Evolutionary conservation across 2,888 invertebrate species (phyloP).

Genomic region (Leptarthrus brevirostris): DNA sequence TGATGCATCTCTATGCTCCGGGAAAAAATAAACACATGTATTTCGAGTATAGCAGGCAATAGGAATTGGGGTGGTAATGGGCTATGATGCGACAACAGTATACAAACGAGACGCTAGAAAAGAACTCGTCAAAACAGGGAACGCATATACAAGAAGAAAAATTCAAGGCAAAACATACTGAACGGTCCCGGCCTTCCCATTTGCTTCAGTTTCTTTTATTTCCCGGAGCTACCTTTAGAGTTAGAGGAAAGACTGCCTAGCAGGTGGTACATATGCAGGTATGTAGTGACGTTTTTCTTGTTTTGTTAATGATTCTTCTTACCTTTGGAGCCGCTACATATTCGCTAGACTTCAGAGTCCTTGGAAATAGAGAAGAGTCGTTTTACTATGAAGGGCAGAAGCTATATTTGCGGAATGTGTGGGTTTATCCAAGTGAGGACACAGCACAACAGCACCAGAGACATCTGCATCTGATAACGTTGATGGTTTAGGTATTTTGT

Average conservation of each 20-base stretch:
- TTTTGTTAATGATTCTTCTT: constrained; percentile 17
- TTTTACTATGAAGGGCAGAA: neutral
- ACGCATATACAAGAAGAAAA: neutral
- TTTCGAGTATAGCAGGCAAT: neutral
- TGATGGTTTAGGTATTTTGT: constrained; percentile 19
- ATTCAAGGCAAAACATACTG: constrained; percentile 9
- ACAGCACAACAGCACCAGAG: neutral
- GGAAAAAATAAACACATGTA: too few relatives aligned
- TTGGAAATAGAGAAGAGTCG: neutral
- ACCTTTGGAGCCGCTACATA: neutral
- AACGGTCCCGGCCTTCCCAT: constrained; percentile 9
- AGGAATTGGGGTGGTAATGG: neutral
- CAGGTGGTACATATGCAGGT: neutral
- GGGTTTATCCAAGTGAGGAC: neutral
- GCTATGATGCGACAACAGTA: neutral
- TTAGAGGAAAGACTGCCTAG: neutral
- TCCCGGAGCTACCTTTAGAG: neutral
- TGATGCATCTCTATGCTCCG: too few relatives aligned
- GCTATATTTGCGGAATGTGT: neutral
- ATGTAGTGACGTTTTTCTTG: neutral
- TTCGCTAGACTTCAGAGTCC: neutral
- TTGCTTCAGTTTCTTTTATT: constrained; percentile 7
- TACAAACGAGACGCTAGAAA: neutral
- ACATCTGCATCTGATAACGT: neutral
- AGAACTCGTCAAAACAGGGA: neutral